Conservation (phyloP, 2,888 invertebrate species). For the Acrocera orbiculus region DNA sequence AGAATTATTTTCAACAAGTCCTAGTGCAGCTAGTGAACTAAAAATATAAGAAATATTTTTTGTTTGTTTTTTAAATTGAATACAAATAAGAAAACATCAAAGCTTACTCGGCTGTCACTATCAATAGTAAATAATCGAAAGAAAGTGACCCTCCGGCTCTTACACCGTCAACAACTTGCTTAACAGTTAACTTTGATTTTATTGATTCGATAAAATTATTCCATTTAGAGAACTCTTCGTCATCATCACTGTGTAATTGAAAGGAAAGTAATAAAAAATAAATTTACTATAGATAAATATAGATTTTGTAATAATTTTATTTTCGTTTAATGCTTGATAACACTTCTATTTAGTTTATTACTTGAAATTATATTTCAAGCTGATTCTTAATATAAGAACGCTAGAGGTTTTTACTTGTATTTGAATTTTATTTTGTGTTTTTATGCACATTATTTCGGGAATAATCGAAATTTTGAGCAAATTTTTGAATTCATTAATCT, state of each 20-base stretch:
- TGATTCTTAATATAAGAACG: no score
- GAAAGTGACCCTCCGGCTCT: constrained; percentile 55
- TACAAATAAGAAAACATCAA: background rate
- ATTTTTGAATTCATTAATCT: no score
- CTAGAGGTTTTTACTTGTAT: no score
- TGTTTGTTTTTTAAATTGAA: no score
- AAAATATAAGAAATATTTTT: constrained; percentile 1
- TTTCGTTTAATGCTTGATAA: no score
- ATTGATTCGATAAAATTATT: constrained; percentile 56
- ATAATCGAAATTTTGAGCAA: no score
- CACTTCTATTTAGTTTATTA: no score
- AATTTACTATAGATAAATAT: no score
- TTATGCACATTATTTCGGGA: no score
- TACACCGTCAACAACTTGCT: constrained; percentile 68
- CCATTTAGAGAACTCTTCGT: constrained; percentile 46
- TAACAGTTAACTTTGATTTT: constrained; percentile 60
- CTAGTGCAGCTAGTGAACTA: constrained; percentile 67
- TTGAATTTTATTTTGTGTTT: no score
- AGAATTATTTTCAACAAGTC: constrained; percentile 65
- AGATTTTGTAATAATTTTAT: no score
- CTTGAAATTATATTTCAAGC: no score
- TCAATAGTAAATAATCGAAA: constrained; percentile 63
- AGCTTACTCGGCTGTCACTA: constrained; percentile 69
- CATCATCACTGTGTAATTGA: constrained; percentile 23
- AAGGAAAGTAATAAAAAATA: constrained; percentile 19